Percentiles rank a stretch among this genome's conserved stretches.
phyloP scores from a whole-genome alignment of 2,113 vertebrate species.

The Felis chaus region DNA sequence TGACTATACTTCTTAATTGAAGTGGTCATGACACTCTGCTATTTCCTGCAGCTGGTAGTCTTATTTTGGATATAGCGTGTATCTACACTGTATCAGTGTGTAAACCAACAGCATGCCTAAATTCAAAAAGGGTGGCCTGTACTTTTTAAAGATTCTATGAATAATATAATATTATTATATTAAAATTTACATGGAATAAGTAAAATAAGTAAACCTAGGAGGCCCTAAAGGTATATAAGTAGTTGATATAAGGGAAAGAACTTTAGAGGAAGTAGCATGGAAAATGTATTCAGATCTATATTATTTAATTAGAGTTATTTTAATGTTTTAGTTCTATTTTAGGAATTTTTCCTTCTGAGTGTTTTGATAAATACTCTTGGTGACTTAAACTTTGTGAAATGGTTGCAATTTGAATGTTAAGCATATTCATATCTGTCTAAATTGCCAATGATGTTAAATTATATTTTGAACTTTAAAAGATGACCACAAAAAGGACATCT shows the following conservation, averaged over 20 bases:
- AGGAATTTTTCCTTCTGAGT: background rate
- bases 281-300: background rate
- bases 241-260: background rate
- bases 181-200: background rate
- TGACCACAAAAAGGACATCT: background rate
- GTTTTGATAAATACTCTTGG: background rate
- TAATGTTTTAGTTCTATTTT: background rate
- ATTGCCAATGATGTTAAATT: background rate
- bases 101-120: background rate
- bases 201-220: background rate
- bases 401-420: background rate
- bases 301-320: background rate
- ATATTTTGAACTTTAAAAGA: slow-evolving; percentile 39
- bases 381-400: slow-evolving; percentile 1
- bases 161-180: background rate
- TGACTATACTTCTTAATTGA: background rate
- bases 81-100: background rate
- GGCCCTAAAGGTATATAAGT: background rate
- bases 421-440: background rate
- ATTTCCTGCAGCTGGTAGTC: background rate
- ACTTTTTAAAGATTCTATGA: background rate
- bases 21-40: background rate
- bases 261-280: background rate
- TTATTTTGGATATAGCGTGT: background rate
- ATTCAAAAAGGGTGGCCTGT: background rate